Conservation (phyloP, 2,797 vertebrate species). For the Amniataba percoides region DNA sequence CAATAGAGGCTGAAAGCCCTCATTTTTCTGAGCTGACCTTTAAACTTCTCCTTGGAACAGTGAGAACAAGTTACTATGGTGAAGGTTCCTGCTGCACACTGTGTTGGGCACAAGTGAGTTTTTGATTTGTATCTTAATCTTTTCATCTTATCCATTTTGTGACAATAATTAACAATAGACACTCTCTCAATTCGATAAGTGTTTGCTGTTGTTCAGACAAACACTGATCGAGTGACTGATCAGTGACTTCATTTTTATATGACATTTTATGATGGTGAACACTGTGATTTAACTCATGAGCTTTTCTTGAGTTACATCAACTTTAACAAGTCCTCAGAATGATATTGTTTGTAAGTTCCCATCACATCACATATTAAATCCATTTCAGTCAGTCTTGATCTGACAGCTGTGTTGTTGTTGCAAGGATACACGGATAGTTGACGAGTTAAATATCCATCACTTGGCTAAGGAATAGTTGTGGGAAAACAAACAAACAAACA, state of each 20-base stretch:
- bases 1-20: neutral
- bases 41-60: neutral
- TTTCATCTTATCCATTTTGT: neutral
- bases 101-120: neutral
- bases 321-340: too few relatives aligned
- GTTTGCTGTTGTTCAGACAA: neutral
- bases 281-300: neutral
- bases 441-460: too few relatives aligned
- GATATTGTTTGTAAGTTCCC: neutral
- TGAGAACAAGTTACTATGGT: neutral
- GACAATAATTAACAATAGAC: neutral
- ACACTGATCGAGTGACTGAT: neutral
- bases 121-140: neutral
- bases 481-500: too few relatives aligned
- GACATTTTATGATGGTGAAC: neutral
- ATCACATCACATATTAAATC: neutral
- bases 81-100: neutral
- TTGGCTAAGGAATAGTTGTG: too few relatives aligned
- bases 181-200: neutral
- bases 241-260: neutral
- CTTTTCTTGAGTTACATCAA: neutral
- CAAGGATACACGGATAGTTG: too few relatives aligned
- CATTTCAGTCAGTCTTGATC: neutral
- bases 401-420: neutral
- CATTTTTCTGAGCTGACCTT: neutral